These are phyloP conservation scores for Muscicapa comitata DNA, from an alignment of 2,797 vertebrate genomes.

Conservation along the genomic window DNA sequence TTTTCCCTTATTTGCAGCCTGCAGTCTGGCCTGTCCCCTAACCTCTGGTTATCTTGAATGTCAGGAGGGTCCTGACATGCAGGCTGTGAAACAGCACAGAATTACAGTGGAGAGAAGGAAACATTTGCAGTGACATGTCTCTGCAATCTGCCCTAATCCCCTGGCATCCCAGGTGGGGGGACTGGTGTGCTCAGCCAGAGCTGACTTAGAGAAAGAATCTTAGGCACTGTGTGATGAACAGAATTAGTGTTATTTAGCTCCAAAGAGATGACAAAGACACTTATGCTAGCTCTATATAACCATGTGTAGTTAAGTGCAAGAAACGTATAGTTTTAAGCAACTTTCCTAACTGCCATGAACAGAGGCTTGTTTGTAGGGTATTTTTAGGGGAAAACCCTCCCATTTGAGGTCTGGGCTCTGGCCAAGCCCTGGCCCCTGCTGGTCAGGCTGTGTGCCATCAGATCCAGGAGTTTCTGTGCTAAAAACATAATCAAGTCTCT, in stretches of 20 bases:
- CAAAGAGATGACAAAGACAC: background rate
- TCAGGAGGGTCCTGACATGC: fast-evolving
- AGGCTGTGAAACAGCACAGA: background rate
- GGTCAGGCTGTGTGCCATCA: fast-evolving
- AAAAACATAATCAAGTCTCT: background rate
- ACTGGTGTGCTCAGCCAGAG: background rate
- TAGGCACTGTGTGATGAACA: background rate
- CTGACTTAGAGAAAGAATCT: background rate
- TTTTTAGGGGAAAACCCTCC: background rate
- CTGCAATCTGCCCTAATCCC: background rate
- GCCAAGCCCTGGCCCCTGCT: too few relatives aligned
- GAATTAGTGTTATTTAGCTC: background rate
- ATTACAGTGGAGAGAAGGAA: background rate
- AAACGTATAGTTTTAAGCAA: background rate
- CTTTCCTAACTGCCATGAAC: background rate
- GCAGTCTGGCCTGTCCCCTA: too few relatives aligned
- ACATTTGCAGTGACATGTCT: background rate
- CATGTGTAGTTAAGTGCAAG: background rate
- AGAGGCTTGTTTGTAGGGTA: background rate
- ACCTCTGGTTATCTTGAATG: background rate
- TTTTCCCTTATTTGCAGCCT: background rate
- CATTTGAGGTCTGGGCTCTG: background rate
- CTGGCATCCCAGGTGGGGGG: fast-evolving
- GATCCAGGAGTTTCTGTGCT: background rate
- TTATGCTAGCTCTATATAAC: background rate